Evolutionary conservation across 2,797 vertebrate species (phyloP), one percentile per base, ranked within the genome.

Genomic region (Adelosebastes latens): DNA sequence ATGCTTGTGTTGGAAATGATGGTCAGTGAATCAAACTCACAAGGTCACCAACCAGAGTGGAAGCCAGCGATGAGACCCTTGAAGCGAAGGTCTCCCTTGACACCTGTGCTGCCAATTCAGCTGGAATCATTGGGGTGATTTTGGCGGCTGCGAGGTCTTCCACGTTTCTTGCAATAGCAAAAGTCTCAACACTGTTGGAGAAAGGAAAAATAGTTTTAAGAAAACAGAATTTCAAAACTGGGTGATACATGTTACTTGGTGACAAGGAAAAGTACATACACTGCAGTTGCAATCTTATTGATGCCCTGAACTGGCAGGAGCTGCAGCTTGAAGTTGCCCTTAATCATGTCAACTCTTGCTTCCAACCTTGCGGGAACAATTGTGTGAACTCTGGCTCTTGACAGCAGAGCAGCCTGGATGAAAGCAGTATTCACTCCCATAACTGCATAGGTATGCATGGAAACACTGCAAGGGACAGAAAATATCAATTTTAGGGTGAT

Each of bases 111-210:
- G 60, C 61, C 64, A 11, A 1, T 72, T 63, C 60, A 71, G 5
- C 46, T 39, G 96, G 96, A 71, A 98, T 83, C 49, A 98, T 58
- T 49, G 96, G 93, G 32, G 93, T 96, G 56, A 77, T 87, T 87
- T 87, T 97, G 65, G 94, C 93, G 55, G 81, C 90, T 87, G 82
- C 61, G 1, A 95, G 85, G 52, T 97, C 94, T 89, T 95, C 97
- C 62, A 94, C 84, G 86, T 97, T 96, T 93, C 97, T 97, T 86
- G 94, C 93, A 53, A 98, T 69, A 79, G 95, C 96, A 86, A 93
- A 84, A 16, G 96, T 96, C 6, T 97, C 95, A 64, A 95, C 87
- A 4, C 97, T 98, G 84, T 92, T 87, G 66, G 61, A 86, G 13
- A 55, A 63, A 78, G n/a, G 39, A 49, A 53, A 70, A 3, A 22